These are phyloP conservation scores for Rhyacophila evoluta DNA, from an alignment of 2,888 invertebrate genomes.

Conservation along the genomic window DNA sequence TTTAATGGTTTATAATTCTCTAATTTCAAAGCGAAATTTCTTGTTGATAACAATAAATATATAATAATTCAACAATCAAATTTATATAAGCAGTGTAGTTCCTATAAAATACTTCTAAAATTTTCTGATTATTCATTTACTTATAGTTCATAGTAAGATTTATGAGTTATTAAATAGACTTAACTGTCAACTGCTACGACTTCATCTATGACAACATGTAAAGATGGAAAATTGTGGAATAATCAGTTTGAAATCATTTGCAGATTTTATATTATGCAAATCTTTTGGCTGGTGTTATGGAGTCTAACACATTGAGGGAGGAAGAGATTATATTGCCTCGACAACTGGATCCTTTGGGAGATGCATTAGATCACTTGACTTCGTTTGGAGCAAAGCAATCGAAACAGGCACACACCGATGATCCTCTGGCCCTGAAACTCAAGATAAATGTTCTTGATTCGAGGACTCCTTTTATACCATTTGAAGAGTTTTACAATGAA, in stretches of 20 bases:
- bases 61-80: too few species aligned
- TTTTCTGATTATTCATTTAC: too few species aligned
- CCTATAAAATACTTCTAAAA: too few species aligned
- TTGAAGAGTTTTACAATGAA: constrained; percentile 95
- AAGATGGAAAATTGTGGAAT: too few species aligned
- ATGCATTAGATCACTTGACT: constrained; percentile 64
- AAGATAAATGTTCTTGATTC: constrained; percentile 84
- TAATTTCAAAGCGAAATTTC: too few species aligned
- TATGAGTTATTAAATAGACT: too few species aligned
- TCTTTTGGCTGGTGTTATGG: constrained; percentile 85
- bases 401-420: constrained; percentile 66
- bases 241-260: constrained; percentile 44
- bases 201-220: too few species aligned
- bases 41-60: too few species aligned
- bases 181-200: too few species aligned
- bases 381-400: constrained; percentile 63
- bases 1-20: too few species aligned
- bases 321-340: constrained; percentile 68
- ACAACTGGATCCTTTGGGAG: constrained; percentile 67
- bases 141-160: too few species aligned
- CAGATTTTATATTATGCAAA: constrained; percentile 90
- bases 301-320: constrained; percentile 73
- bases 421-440: constrained; percentile 71
- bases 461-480: constrained; percentile 84
- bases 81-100: too few species aligned